A percentile compares a stretch with the other conserved stretches of the same genome.
These are phyloP conservation scores for Psittacus erithacus DNA, from an alignment of 2,113 vertebrate species.

Conservation along the genomic window DNA sequence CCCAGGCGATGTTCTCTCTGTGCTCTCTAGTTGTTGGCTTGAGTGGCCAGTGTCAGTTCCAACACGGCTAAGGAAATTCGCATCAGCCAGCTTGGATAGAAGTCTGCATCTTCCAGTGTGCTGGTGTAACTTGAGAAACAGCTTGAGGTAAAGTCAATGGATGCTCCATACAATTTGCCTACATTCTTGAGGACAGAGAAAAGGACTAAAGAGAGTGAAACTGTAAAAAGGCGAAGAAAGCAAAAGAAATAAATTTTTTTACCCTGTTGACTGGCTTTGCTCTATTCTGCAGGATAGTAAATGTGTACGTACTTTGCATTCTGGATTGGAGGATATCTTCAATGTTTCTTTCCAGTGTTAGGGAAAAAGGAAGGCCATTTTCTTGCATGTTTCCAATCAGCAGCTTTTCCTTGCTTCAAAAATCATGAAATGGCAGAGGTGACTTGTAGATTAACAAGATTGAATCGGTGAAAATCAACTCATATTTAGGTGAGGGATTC, in stretches of 20 bases:
- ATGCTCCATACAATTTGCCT: neutral
- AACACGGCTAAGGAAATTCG: neutral
- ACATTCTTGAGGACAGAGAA: neutral
- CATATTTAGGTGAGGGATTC: neutral
- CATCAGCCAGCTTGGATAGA: rapidly evolving
- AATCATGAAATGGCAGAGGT: neutral
- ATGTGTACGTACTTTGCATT: neutral
- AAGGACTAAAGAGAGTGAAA: neutral
- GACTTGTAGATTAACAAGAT: neutral
- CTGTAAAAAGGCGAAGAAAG: neutral
- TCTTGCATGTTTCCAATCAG: neutral
- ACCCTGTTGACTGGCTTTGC: neutral
- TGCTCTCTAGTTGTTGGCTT: neutral
- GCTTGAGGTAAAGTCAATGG: neutral
- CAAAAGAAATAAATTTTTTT: neutral
- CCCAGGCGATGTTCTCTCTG: neutral
- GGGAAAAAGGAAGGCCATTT: neutral
- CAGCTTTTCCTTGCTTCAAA: neutral
- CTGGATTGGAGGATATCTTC: neutral
- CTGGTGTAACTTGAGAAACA: neutral
- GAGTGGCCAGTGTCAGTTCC: too few relatives aligned
- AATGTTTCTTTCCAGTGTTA: neutral
- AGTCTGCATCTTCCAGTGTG: rapidly evolving
- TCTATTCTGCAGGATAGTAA: neutral
- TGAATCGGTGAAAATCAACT: neutral